A percentile compares a stretch with the other conserved stretches of the same genome.
phyloP scores from a whole-genome alignment of 64 coral and sea anemone species.

The Actinia equina region DNA sequence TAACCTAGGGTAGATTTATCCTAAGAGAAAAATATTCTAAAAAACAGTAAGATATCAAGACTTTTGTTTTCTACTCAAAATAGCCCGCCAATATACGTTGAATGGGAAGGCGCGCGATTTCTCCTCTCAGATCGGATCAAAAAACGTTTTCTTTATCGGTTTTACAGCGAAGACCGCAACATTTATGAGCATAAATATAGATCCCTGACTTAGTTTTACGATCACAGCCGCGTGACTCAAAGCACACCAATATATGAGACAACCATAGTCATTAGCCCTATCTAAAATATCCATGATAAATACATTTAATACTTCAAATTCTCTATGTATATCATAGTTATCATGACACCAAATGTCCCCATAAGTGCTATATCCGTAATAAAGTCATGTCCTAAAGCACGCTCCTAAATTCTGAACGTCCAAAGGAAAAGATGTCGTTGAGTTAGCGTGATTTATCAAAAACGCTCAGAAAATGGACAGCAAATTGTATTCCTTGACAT shows the following conservation, averaged over 20 bases:
- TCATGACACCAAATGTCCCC: background rate
- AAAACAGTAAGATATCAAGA: too few species aligned
- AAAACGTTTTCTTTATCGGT: background rate
- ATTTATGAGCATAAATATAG: background rate
- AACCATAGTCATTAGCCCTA: background rate
- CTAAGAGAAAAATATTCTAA: too few species aligned
- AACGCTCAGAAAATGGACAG: background rate
- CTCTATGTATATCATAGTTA: background rate
- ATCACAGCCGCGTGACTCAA: background rate
- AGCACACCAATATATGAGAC: background rate
- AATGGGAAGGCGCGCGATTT: too few species aligned
- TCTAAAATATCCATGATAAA: background rate
- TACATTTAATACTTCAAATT: background rate
- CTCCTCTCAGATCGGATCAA: background rate
- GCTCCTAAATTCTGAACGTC: background rate
- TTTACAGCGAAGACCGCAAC: background rate
- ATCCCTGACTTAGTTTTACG: too few species aligned
- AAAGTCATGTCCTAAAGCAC: background rate
- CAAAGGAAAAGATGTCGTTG: background rate
- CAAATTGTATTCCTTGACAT: background rate
- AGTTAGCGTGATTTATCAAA: background rate
- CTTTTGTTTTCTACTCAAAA: too few species aligned
- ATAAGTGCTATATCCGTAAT: background rate
- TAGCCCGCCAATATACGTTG: too few species aligned
- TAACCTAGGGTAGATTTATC: too few species aligned